Conservation (phyloP, 2,113 vertebrate genomes). For the Hippocampus comes region DNA sequence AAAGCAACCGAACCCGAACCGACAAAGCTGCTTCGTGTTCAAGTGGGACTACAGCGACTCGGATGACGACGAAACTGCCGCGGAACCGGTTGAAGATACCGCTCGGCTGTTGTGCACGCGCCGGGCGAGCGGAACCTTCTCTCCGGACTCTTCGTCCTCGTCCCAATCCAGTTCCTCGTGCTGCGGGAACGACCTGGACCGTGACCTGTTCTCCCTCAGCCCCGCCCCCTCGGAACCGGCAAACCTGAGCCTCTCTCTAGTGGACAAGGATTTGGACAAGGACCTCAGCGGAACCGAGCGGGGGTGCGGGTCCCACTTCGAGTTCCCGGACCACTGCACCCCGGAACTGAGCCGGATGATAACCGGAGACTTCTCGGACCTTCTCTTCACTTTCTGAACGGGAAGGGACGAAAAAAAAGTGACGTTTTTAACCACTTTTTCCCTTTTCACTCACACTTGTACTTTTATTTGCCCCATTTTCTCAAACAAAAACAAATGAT, state of each 20-base stretch:
- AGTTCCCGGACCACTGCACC: constrained; percentile 94
- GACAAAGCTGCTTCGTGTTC: constrained; percentile 76
- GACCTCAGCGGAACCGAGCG: constrained; percentile 87
- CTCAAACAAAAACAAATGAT: background rate
- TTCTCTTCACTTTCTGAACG: constrained; percentile 91
- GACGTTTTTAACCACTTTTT: constrained; percentile 63
- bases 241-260: constrained; percentile 84
- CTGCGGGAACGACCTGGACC: constrained; percentile 81
- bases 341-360: constrained; percentile 97
- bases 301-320: constrained; percentile 90
- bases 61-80: constrained; percentile 76
- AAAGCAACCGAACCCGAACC: constrained; percentile 29
- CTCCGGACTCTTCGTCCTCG: constrained; percentile 79
- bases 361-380: constrained; percentile 89
- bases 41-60: constrained; percentile 83
- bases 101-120: constrained; percentile 85
- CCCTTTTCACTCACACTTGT: background rate
- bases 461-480: background rate
- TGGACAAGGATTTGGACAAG: constrained; percentile 91
- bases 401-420: background rate
- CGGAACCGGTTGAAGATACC: constrained; percentile 75
- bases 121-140: constrained; percentile 74
- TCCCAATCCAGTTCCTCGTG: constrained; percentile 75
- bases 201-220: constrained; percentile 79
- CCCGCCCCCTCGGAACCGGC: constrained; percentile 66